These are phyloP conservation scores for Eupithecia pulchellata DNA, from an alignment of 2,888 invertebrate genomes.

Conservation along the genomic window DNA sequence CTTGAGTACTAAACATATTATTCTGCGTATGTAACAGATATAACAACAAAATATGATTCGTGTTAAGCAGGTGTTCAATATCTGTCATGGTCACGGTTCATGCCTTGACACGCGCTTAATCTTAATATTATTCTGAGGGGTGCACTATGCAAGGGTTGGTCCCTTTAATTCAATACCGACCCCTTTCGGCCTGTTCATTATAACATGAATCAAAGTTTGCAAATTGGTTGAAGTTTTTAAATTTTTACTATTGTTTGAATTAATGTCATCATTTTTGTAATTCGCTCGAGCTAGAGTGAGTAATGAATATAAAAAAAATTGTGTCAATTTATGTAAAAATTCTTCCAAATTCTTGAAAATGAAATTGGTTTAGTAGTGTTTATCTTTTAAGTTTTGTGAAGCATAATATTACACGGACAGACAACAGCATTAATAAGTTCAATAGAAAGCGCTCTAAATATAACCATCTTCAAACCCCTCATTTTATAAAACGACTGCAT, in stretches of 20 bases:
- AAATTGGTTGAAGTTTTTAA: slow-evolving; percentile 26
- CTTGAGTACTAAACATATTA: too few species aligned
- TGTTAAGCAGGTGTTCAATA: slow-evolving; percentile 8
- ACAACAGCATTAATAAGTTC: too few species aligned
- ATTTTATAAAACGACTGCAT: neutral
- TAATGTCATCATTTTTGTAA: neutral
- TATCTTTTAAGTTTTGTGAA: neutral
- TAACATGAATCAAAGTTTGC: slow-evolving; percentile 30
- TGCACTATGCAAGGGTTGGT: slow-evolving; percentile 18
- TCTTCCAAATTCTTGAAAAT: neutral
- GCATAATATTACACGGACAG: too few species aligned
- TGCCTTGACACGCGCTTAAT: neutral
- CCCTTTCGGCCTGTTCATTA: slow-evolving; percentile 31
- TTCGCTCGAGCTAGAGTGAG: neutral
- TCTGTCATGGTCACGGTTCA: slow-evolving; percentile 8
- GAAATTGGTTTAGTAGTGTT: neutral
- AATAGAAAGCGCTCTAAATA: too few species aligned
- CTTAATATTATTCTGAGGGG: slow-evolving; percentile 15
- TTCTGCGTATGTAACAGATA: too few species aligned
- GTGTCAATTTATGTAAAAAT: neutral
- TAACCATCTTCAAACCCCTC: neutral
- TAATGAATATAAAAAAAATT: neutral
- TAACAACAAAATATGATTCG: neutral
- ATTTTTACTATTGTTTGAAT: neutral
- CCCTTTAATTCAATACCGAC: slow-evolving; percentile 29